Evolutionary conservation across 2,113 vertebrate species (phyloP), one percentile per base, ranked within the genome.

Genomic region (Toxostoma redivivum): DNA sequence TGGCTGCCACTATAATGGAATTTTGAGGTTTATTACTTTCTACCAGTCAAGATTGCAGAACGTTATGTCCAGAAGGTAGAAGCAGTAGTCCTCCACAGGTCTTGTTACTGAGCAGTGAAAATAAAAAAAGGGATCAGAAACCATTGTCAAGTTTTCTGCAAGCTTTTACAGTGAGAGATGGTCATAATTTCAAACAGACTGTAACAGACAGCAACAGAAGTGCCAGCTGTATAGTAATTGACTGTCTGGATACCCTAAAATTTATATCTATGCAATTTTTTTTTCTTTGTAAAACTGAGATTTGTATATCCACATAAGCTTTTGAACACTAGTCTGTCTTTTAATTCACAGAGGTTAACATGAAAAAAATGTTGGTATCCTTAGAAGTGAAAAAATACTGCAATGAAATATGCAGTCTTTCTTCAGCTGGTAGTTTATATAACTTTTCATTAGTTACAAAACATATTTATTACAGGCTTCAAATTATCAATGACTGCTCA

Each of bases 381-480:
- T 86, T 57, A 73, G 15, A 81, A 81, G 24, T 78, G 38, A 82
- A 79, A 87, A 92, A 86, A 61, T 54, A 27, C 42, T 62, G 28
- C 25, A 40, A 7, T 70, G 60, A 79, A 95, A 85, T 82, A 60
- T 7, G 20, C 2, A 4, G 17, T 88, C 50, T 74, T 51, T 89
- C 64, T 88, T 81, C 47, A 40, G 51, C 56, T 73, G 27, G 30
- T 83, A 56, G 54, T 71, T 76, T 91, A 33, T 86, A 8, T 81
- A 69, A 71, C 0, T 1, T 95, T 88, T 90, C 67, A 62, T 72
- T 93, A 74, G 66, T 86, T 94, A 56, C 47, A 54, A 76, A 95
- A 45, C 20, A 12, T 79, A 90, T 86, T 88, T 92, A 67, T 80
- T 88, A 50, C 47, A 78, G 47, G 11, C 51, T 80, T 91, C 81